These are phyloP conservation scores for Umimayanthus chanpuru DNA, from an alignment of 92 coral and sea anemone species.

Conservation along the genomic window DNA sequence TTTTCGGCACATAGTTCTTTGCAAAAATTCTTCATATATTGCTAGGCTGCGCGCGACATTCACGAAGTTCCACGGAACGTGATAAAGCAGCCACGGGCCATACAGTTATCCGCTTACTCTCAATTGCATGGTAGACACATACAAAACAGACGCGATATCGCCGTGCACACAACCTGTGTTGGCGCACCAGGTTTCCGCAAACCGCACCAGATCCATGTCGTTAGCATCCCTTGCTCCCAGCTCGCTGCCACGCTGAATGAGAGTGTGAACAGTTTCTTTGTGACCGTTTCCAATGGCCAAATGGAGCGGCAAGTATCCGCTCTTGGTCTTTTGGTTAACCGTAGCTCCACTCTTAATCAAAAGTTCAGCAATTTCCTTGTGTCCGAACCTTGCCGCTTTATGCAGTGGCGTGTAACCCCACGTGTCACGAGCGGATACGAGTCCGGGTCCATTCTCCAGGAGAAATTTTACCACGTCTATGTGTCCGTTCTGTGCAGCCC, in stretches of 20 bases:
- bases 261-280: neutral
- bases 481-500: constrained; percentile 74
- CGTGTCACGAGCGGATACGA: neutral
- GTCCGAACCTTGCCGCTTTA: constrained; percentile 38
- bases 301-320: neutral
- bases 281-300: constrained; percentile 25
- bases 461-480: constrained; percentile 53
- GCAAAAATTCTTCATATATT: no score
- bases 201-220: constrained; percentile 10
- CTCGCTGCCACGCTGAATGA: neutral
- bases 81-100: neutral
- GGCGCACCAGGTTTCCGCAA: constrained; percentile 23
- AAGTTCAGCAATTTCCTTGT: constrained; percentile 20
- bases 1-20: no score
- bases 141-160: constrained; percentile 16
- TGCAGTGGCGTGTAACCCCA: constrained; percentile 40
- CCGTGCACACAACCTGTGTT: constrained; percentile 16
- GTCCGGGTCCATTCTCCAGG: constrained; percentile 40
- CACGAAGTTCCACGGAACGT: neutral
- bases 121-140: neutral
- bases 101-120: neutral
- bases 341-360: constrained; percentile 8
- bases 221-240: neutral
- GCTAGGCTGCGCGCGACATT: neutral
- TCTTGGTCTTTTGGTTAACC: constrained; percentile 2